These are phyloP conservation scores for Rhipidura dahli DNA, from an alignment of 2,113 vertebrate genomes.

Conservation along the genomic window DNA sequence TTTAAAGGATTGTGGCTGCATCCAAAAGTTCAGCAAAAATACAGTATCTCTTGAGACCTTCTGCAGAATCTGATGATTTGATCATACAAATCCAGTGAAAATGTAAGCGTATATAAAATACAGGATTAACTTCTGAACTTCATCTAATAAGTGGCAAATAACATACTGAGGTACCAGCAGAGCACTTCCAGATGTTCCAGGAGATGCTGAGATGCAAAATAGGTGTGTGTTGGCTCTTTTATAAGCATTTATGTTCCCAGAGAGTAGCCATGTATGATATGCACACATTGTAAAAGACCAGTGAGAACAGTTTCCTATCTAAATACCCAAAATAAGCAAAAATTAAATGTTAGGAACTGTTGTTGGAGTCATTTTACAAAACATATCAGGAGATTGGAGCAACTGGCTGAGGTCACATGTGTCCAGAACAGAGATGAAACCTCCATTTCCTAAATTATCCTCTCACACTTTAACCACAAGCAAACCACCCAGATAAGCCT, in stretches of 20 bases:
- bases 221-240: background rate
- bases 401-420: rapidly evolving
- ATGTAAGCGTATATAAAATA: background rate
- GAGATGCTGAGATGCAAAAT: background rate
- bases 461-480: background rate
- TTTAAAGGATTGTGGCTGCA: background rate
- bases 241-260: background rate
- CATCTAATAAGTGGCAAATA: background rate
- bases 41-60: background rate
- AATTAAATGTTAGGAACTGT: background rate
- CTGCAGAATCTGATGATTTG: background rate
- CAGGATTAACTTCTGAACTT: background rate
- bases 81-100: background rate
- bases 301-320: background rate
- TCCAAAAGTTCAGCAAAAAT: background rate
- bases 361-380: background rate
- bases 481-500: background rate
- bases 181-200: background rate
- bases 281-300: background rate
- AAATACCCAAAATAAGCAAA: background rate
- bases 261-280: background rate
- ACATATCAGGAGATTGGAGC: background rate
- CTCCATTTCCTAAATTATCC: background rate
- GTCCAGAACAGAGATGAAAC: background rate
- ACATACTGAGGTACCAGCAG: background rate